Evolutionary conservation across 30 jellyfish, hydroid and myxozoan genomes (phyloP), one percentile per base, ranked within the genome.

Genomic region (Aurelia coerulea): DNA sequence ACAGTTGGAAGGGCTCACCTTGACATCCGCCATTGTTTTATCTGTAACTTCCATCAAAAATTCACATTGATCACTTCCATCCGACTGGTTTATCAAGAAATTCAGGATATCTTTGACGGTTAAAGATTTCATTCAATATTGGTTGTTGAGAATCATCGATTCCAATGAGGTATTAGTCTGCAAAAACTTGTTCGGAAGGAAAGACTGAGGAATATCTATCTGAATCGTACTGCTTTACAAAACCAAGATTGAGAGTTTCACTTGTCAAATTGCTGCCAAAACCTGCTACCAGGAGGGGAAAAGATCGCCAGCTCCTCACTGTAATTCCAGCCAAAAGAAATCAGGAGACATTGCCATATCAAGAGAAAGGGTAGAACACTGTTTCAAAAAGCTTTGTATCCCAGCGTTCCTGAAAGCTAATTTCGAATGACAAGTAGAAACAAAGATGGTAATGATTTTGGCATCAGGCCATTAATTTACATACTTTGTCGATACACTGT

Each of bases 41-140:
- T 95, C 98, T 0, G 99, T 95, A 32, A 95, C 97, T 90, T 95
- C 99, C 97, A 95, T 95, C 19, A 95, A 76, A 68, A 95, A 95
- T n/a, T 95, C 99, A 83, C 98, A 92, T 10, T 59, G 93, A 58
- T 81, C 71, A 49, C 80, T 81, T 16, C 63, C 69, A n/a, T 81
- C 83, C 0, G 62, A 35, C 17, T 74, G 95, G 65, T 80, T 85
- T 29, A 85, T 66, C 83, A 95, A 62, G 69, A 75, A 76, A 62
- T 89, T 85, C 80, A 95, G 71, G 66, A 95, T 95, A 29, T 92
- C 99, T 95, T 62, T 52, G 8, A 14, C 6, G 3, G 50, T 31
- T 86, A 78, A 78, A 65, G 77, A 29, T 9, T 7, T 70, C 63
- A 70, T 13, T 66, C n/a, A 6, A 46, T 46, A 13, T 46, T 46